phyloP scores from a whole-genome alignment of 2,797 vertebrate species.

The Natrix natrix region DNA sequence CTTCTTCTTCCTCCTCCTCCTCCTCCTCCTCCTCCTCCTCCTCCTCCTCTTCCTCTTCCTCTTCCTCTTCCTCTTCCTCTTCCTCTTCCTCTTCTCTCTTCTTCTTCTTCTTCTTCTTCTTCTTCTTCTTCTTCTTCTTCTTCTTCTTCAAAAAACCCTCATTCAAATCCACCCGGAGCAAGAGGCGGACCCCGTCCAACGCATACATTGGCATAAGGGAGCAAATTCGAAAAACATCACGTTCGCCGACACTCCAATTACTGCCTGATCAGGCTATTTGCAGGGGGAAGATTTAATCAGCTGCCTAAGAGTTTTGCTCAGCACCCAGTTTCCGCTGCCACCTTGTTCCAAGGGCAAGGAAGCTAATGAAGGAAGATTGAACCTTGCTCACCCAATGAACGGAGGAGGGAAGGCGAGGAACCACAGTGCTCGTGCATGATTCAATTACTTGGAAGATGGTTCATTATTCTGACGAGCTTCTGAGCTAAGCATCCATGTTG shows the following conservation, averaged over 20 bases:
- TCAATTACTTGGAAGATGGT: constrained; percentile 62
- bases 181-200: neutral
- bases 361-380: constrained; percentile 69
- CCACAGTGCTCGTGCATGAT: constrained; percentile 56
- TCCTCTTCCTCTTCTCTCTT: too few species aligned
- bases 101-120: too few species aligned
- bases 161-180: constrained; percentile 7
- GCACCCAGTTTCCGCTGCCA: constrained; percentile 21
- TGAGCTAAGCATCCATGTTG: constrained; percentile 40
- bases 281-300: constrained; percentile 65
- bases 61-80: too few species aligned
- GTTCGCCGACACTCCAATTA: constrained; percentile 53
- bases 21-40: too few species aligned
- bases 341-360: constrained; percentile 56
- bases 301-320: constrained; percentile 49
- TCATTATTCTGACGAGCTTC: constrained; percentile 60
- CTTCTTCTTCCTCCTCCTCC: too few species aligned
- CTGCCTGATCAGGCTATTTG: constrained; percentile 55
- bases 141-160: neutral
- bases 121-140: too few species aligned
- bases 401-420: constrained; percentile 33
- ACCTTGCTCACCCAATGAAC: constrained; percentile 56
- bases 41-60: too few species aligned
- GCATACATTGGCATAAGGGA: neutral
- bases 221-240: constrained; percentile 49